These are phyloP conservation scores for Rhea pennata DNA, from an alignment of 2,113 vertebrate genomes.

Conservation along the genomic window DNA sequence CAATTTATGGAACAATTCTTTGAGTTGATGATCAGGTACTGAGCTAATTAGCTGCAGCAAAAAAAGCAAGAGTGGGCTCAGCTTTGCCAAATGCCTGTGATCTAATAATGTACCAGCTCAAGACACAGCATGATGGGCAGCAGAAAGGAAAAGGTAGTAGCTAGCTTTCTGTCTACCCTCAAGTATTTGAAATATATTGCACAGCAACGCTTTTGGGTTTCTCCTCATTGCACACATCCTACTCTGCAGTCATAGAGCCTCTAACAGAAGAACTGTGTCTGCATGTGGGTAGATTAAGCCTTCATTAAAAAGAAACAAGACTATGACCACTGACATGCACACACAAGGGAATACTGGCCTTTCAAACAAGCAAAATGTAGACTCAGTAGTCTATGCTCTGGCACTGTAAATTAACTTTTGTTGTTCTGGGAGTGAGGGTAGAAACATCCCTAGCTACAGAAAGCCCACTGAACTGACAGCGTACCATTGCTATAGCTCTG, in stretches of 20 bases:
- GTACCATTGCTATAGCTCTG: not conserved
- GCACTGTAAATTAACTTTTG: not conserved
- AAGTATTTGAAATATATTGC: not conserved
- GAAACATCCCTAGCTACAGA: not conserved
- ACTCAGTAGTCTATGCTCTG: not conserved
- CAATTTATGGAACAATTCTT: not conserved
- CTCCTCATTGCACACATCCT: not conserved
- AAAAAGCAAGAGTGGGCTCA: not conserved
- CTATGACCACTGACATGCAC: not conserved
- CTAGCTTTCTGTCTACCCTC: not conserved
- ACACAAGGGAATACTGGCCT: not conserved
- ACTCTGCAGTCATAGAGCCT: not conserved
- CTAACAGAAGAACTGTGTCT: not conserved
- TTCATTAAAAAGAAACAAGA: not conserved
- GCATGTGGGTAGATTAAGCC: not conserved
- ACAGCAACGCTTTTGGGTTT: not conserved
- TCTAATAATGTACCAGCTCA: not conserved
- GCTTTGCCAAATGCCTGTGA: not conserved
- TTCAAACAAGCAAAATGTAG: not conserved
- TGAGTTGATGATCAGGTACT: not conserved
- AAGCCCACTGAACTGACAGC: not conserved
- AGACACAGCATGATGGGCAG: not conserved
- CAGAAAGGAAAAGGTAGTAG: not conserved
- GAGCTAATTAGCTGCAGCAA: not conserved
- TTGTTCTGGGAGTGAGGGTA: not conserved